phyloP scores from a whole-genome alignment of 2,888 invertebrate species.

The Apamea epomidion region DNA sequence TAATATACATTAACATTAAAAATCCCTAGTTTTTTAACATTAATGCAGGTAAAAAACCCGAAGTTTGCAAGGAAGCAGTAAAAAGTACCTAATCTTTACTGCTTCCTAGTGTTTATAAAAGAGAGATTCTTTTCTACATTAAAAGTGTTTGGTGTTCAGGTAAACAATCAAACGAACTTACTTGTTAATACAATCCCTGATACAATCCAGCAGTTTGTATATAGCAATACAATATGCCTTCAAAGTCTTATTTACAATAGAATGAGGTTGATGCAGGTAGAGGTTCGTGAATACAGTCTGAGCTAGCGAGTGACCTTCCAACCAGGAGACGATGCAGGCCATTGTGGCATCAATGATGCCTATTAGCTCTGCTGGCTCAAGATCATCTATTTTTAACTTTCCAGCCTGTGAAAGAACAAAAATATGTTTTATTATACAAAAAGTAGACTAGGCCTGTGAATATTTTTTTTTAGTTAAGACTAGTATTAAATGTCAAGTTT shows the following conservation, averaged over 20 bases:
- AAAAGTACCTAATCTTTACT: no score
- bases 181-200: conserved; percentile 97
- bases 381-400: conserved; percentile 93
- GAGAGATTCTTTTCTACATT: background rate
- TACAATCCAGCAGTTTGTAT: conserved; percentile 96
- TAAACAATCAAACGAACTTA: conserved; percentile 79
- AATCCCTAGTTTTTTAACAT: no score
- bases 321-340: conserved; percentile 98
- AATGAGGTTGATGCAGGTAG: conserved; percentile 97
- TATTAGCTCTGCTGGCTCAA: conserved; percentile 95
- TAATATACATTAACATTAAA: no score
- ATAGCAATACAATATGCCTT: conserved; percentile 96
- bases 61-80: no score
- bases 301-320: conserved; percentile 98
- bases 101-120: background rate
- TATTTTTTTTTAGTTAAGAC: background rate
- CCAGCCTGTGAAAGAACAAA: conserved; percentile 90
- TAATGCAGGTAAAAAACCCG: no score
- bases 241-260: conserved; percentile 95
- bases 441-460: background rate
- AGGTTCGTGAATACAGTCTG: conserved; percentile 99
- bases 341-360: conserved; percentile 98
- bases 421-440: background rate
- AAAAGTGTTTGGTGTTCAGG: background rate
- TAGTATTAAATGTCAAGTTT: background rate